A percentile compares a stretch with the other conserved stretches of the same genome.
phyloP scores from a whole-genome alignment of 2,797 vertebrate genomes.

The Ataeniobius toweri region DNA sequence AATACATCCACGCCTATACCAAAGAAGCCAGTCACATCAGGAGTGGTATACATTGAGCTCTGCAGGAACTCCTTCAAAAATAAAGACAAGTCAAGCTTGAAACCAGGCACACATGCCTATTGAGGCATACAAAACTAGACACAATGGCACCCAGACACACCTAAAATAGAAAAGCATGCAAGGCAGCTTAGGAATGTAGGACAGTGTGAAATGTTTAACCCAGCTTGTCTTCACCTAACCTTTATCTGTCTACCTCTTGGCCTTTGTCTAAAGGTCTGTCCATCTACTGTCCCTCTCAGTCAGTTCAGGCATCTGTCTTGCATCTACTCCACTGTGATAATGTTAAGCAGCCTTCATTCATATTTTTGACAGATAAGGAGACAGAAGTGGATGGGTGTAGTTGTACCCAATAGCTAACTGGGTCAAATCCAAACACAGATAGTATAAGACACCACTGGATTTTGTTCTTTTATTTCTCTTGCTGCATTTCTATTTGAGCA shows the following conservation, averaged over 20 bases:
- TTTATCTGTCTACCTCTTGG: constrained; percentile 17
- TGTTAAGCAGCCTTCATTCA: background rate
- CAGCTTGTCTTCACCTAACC: constrained; percentile 41
- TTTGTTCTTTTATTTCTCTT: constrained; percentile 12
- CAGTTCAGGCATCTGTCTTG: constrained; percentile 11
- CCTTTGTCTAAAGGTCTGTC: constrained; percentile 2
- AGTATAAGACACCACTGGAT: background rate
- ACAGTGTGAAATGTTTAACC: constrained; percentile 27
- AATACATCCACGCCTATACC: constrained; percentile 15
- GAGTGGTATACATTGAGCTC: constrained; percentile 46
- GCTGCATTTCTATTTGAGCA: background rate
- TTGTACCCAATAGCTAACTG: constrained; percentile 10
- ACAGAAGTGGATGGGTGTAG: background rate
- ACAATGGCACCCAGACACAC: constrained; percentile 41
- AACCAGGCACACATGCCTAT: constrained; percentile 3
- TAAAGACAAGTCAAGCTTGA: constrained; percentile 41
- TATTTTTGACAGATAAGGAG: background rate
- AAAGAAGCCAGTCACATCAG: constrained; percentile 43
- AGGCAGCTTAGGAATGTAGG: constrained; percentile 45
- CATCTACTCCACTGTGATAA: background rate
- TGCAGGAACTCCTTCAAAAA: constrained; percentile 46
- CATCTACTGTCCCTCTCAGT: constrained; percentile 13
- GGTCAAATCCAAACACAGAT: constrained; percentile 7
- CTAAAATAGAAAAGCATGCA: constrained; percentile 51
- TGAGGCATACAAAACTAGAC: constrained; percentile 15